A percentile compares a stretch with the other conserved stretches of the same genome.
Evolutionary conservation across 2,888 invertebrate genomes (phyloP).

Genomic region (Cryptophagus acutangulus): DNA sequence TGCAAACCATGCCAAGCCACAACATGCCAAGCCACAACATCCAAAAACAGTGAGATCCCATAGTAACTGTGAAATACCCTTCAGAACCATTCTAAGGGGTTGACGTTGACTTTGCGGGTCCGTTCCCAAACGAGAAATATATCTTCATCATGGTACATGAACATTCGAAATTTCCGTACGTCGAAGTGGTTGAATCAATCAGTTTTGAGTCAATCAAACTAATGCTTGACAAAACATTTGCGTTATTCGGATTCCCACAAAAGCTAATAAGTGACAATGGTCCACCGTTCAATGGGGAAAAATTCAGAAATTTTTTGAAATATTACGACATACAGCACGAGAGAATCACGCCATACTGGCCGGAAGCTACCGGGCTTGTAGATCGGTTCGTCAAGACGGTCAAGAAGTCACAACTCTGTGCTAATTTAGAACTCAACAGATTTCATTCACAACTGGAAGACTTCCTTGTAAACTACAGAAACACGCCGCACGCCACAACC

Average conservation of each 20-base stretch:
- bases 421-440: slow-evolving; percentile 2
- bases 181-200: too few relatives aligned
- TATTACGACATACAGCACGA: slow-evolving; percentile 5
- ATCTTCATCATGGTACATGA: too few relatives aligned
- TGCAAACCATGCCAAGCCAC: not conserved
- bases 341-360: slow-evolving; percentile 7
- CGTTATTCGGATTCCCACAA: too few relatives aligned
- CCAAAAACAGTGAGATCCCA: not conserved
- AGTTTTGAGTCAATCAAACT: too few relatives aligned
- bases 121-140: too few relatives aligned
- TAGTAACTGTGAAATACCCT: not conserved
- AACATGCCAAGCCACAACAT: not conserved
- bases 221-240: too few relatives aligned
- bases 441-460: slow-evolving; percentile 5
- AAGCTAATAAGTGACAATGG: too few relatives aligned
- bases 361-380: slow-evolving; percentile 7
- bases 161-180: too few relatives aligned
- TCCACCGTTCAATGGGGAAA: too few relatives aligned
- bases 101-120: too few relatives aligned
- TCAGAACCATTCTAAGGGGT: too few relatives aligned
- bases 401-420: slow-evolving; percentile 8
- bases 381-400: slow-evolving; percentile 6
- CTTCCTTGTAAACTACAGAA: slow-evolving; percentile 7
- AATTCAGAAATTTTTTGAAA: too few relatives aligned
- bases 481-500: slow-evolving; percentile 6